These are phyloP conservation scores for Palloptera scutellata DNA, from an alignment of 2,888 invertebrate species.

Conservation along the genomic window DNA sequence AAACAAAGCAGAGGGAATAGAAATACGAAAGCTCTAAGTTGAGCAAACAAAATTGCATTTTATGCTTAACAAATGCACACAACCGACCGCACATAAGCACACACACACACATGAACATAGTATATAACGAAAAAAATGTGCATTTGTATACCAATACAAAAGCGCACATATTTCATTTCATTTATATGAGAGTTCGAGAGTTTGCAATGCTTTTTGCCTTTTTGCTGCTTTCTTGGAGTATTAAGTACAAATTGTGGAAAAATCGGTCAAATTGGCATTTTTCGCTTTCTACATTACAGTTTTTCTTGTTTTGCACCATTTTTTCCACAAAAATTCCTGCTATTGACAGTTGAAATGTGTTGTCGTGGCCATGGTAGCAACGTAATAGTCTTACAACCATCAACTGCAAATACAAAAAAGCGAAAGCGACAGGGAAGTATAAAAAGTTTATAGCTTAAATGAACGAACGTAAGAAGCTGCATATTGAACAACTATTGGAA, in stretches of 20 bases:
- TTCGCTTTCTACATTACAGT: not conserved
- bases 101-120: not conserved
- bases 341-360: conserved; percentile 23
- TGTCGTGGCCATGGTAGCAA: conserved; percentile 22
- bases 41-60: conserved; percentile 23
- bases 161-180: not conserved
- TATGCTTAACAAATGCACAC: conserved; percentile 18
- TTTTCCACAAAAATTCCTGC: not conserved
- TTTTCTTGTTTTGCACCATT: not conserved
- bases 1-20: not conserved
- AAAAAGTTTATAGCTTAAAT: too few relatives aligned
- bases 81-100: not conserved
- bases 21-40: conserved; percentile 15
- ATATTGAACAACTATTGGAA: too few relatives aligned
- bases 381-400: too few relatives aligned
- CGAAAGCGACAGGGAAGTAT: too few relatives aligned
- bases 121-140: not conserved
- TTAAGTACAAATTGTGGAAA: conserved; percentile 3
- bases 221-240: not conserved
- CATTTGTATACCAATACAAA: not conserved
- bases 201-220: not conserved
- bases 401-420: too few relatives aligned
- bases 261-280: conserved; percentile 4
- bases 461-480: too few relatives aligned
- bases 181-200: not conserved